These are phyloP conservation scores for Nipponacmea schrenckii DNA, from an alignment of 2,888 invertebrate genomes.

Conservation along the genomic window DNA sequence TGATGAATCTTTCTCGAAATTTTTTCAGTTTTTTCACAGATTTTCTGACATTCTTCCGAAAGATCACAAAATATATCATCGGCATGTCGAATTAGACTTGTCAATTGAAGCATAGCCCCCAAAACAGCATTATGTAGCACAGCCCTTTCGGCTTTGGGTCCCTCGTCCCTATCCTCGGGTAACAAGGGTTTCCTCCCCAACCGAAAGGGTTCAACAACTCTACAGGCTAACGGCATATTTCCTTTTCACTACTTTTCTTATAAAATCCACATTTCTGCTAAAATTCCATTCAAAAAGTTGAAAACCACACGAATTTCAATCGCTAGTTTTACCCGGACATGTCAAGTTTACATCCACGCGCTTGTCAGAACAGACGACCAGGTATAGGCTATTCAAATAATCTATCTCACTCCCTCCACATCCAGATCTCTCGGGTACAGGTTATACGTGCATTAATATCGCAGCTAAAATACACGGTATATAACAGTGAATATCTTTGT, in stretches of 20 bases:
- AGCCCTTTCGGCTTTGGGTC: slow-evolving; percentile 37
- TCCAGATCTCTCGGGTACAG: not conserved
- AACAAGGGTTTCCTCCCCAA: slow-evolving; percentile 45
- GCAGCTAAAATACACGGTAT: not conserved
- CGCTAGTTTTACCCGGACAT: not conserved
- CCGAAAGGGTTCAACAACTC: slow-evolving; percentile 48
- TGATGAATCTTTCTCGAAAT: slow-evolving; percentile 38
- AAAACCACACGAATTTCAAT: not conserved
- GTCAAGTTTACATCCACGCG: not conserved
- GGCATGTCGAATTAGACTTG: slow-evolving; percentile 59
- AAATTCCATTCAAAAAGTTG: not conserved
- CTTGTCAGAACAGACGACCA: not conserved
- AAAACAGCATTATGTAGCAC: slow-evolving; percentile 51
- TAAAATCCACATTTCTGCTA: not conserved
- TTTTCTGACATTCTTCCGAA: slow-evolving; percentile 57
- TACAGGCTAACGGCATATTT: slow-evolving; percentile 50
- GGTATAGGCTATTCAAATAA: not conserved
- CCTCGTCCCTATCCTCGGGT: slow-evolving; percentile 36
- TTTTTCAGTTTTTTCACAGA: slow-evolving; percentile 50
- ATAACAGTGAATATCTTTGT: not conserved
- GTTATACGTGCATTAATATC: no score
- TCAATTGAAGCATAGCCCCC: slow-evolving; percentile 54
- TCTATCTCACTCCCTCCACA: not conserved
- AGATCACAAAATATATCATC: slow-evolving; percentile 61
- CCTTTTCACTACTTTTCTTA: slow-evolving; percentile 5